These are phyloP conservation scores for Luffia ferchaultella DNA, from an alignment of 2,888 invertebrate genomes.

Conservation along the genomic window DNA sequence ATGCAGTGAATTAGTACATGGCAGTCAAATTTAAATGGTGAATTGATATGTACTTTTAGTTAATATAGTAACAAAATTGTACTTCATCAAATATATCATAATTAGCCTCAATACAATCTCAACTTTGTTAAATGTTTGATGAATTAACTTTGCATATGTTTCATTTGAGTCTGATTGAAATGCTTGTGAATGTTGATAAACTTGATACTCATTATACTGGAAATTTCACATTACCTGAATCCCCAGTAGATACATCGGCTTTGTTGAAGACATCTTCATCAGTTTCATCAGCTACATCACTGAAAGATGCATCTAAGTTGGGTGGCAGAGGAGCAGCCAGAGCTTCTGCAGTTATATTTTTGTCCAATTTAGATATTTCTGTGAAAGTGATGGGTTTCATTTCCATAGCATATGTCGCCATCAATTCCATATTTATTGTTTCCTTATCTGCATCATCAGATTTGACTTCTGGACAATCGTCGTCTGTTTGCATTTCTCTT, in stretches of 20 bases:
- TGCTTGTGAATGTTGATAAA: too few species aligned
- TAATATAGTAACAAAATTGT: too few species aligned
- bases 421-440: not conserved
- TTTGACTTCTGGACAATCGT: slow-evolving; percentile 1
- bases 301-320: slow-evolving; percentile 25
- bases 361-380: slow-evolving; percentile 6
- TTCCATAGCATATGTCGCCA: not conserved
- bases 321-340: slow-evolving; percentile 22
- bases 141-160: too few species aligned
- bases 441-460: not conserved
- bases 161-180: too few species aligned
- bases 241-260: not conserved
- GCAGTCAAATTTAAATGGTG: too few species aligned
- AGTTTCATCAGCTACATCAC: slow-evolving; percentile 20
- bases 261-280: not conserved
- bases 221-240: slow-evolving; percentile 1
- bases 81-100: too few species aligned
- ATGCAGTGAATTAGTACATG: too few species aligned
- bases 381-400: not conserved
- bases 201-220: too few species aligned
- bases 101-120: too few species aligned
- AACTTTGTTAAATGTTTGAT: too few species aligned
- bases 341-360: slow-evolving; percentile 18
- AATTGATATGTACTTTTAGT: too few species aligned
- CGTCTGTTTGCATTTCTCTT: slow-evolving; percentile 35